These are phyloP conservation scores for Gallinago stenura DNA, from an alignment of 2,797 vertebrate genomes.

Conservation along the genomic window DNA sequence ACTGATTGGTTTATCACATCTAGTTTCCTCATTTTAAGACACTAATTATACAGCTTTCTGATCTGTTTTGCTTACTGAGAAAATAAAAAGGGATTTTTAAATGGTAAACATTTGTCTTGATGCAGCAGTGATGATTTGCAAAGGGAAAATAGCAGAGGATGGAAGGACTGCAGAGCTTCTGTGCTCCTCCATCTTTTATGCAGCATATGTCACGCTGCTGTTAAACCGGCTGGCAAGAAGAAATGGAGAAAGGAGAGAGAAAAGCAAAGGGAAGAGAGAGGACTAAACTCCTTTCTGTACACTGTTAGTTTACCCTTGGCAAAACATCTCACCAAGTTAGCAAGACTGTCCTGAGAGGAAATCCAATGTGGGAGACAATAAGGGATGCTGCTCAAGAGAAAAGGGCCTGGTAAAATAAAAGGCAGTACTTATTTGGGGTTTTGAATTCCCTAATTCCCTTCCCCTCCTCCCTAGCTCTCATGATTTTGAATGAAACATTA, in stretches of 20 bases:
- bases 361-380: not conserved
- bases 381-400: not conserved
- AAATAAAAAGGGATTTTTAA: not conserved
- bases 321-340: slow-evolving; percentile 19
- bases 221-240: not conserved
- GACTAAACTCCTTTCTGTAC: not conserved
- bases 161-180: not conserved
- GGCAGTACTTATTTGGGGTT: not conserved
- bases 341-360: not conserved
- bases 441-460: slow-evolving; percentile 24
- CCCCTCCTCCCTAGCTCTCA: slow-evolving; percentile 29
- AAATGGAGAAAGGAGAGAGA: not conserved
- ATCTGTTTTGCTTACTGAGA: not conserved
- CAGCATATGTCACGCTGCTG: not conserved
- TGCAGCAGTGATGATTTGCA: not conserved
- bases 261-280: not conserved
- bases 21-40: slow-evolving; percentile 11
- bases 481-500: slow-evolving; percentile 67
- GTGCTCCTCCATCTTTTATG: not conserved
- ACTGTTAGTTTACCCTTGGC: not conserved
- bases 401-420: slow-evolving; percentile 12
- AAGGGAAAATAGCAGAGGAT: not conserved
- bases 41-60: slow-evolving; percentile 10
- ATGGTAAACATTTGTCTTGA: not conserved
- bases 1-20: not conserved